Evolutionary conservation across 2,113 vertebrate species (phyloP), one percentile per base, ranked within the genome.

Genomic region (Ariopsis seemanni): DNA sequence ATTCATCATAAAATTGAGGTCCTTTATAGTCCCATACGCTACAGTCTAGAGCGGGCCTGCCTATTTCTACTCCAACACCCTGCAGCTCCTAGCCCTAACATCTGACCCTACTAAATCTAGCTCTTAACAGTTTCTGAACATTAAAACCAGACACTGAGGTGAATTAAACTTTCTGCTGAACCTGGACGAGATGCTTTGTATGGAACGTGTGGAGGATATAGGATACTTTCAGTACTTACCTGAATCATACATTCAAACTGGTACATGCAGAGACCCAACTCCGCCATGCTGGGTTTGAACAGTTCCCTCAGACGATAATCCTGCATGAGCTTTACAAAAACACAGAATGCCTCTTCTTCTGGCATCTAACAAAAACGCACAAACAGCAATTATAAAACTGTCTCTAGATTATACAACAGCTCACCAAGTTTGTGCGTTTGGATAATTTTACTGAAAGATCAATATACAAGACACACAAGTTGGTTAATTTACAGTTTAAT

Each of bases 211-310:
- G 30, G 7, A 75, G 4, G 5, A 62, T 7, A 25, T 10, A 18
- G 5, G 9, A 22, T 58, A 53, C 8, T 50, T 67, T 58, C 22
- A 52, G 17, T 30, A 89, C 86, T 86, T 96, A 99, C 98, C 97
- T 99, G 98, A 92, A 99, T 99, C 98, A 99, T 99, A 92, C 90
- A 96, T 93, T 99, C 98, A 96, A 99, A 99, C 94, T 99, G 98
- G 94, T 99, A 99, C 98, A 99, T 99, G 95, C 98, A 99, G 89
- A 99, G 97, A 53, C 98, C 98, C 93, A 99, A 94, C 90, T 99
- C 98, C 65, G 98, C 98, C 98, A 99, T 99, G 88, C 95, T 99
- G 89, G 98, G 98, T 91, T 99, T 99, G 93, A 99, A 99, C 90
- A 99, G 97, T 93, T 99, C 98, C 89, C 98, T 95, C 82, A 99